Evolutionary conservation across 2,797 vertebrate species (phyloP), one percentile per base, ranked within the genome.

Genomic region (Scyliorhinus canicula): DNA sequence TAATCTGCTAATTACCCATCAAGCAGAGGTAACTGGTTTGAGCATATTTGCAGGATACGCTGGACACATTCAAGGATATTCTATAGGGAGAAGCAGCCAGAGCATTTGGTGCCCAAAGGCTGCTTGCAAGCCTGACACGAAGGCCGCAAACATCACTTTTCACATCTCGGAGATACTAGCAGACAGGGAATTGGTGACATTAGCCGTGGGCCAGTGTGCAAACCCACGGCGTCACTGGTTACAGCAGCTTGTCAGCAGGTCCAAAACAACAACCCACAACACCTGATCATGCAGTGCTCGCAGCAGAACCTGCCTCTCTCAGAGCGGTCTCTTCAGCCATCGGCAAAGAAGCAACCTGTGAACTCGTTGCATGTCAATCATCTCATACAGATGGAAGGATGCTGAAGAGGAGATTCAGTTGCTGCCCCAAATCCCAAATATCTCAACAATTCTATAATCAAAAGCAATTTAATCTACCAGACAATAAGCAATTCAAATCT

Each of bases 401-500:
- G 31, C 31, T 31, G 57, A 74, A 3, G 28, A 55, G 6, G n/a
- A 90, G 1, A 95, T 47, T 95, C 60, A 65, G 31, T 21, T 21
- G 21, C 40, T 35, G 50, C 31, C 57, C n/a, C n/a, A 91, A 91
- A 35, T 57, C 12, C n/a, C 12, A 88, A 60, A 60, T 16, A 35
- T 60, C 55, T 88, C 71, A 47, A 55, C 16, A 47, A 4, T 47
- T 4, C 50, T n/a, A 47, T 77, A 77, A 77, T 19, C 16, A 77
- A 77, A 16, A 4, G 12, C 35, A 40, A 77, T 69, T 63, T n/a
- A 93, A 19, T 93, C 52, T 90, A 93, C 47, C 93, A 11, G 40
- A 50, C 44, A 95, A 95, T 95, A 95, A 95, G 79, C 31, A 40
- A 57, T 52, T 52, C 69, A 74, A n/a, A 19, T 24, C 65, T 11